Evolutionary conservation across 2,797 vertebrate species (phyloP).

Genomic region (Sebastes hubbsi): DNA sequence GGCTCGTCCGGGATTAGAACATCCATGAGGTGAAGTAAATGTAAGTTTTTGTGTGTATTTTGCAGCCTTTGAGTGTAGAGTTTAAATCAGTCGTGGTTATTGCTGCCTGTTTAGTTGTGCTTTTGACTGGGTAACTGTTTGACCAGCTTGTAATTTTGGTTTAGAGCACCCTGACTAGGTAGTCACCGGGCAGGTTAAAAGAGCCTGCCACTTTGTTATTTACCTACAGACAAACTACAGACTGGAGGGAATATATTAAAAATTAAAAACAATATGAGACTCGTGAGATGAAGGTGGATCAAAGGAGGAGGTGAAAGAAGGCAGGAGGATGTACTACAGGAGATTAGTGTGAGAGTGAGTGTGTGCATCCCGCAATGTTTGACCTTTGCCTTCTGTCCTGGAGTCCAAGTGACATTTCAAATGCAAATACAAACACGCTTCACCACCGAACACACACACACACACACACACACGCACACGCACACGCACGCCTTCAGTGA

Average conservation of each 20-base stretch:
- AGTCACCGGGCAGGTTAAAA: no score
- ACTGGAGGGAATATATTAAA: neutral
- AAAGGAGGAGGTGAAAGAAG: neutral
- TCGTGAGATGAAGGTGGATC: neutral
- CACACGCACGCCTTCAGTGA: neutral
- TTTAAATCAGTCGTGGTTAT: no score
- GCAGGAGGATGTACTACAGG: neutral
- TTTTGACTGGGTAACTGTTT: no score
- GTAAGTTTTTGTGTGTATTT: no score
- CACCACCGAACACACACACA: neutral
- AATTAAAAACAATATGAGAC: neutral
- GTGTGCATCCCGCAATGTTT: neutral
- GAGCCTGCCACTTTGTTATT: no score
- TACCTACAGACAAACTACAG: neutral
- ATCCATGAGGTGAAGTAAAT: no score
- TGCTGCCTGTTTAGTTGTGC: no score
- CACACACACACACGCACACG: neutral
- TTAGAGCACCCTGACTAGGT: no score
- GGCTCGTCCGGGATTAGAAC: no score
- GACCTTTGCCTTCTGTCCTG: slow-evolving; percentile 49
- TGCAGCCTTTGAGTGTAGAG: no score
- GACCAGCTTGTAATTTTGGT: no score
- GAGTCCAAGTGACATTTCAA: slow-evolving; percentile 55
- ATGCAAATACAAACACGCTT: slow-evolving; percentile 41
- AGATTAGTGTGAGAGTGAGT: neutral